phyloP scores from a whole-genome alignment of 2,113 vertebrate species.

The Notothenia rossii region DNA sequence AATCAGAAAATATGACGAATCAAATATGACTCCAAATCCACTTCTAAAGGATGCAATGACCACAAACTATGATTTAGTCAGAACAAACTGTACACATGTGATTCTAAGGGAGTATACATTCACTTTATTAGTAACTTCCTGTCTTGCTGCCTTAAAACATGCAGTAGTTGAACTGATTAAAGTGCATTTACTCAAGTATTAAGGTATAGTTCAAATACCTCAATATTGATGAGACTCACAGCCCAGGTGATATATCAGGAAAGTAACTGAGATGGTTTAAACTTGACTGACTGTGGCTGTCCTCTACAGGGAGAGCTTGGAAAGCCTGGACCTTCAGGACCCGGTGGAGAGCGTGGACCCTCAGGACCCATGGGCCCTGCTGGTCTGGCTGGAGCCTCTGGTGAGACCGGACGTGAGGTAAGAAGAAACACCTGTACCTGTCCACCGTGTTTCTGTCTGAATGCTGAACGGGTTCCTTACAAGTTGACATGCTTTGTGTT shows the following conservation, averaged over 20 bases:
- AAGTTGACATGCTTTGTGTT: conserved; percentile 16
- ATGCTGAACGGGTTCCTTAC: neutral
- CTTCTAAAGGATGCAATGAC: neutral
- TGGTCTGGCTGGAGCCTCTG: conserved; percentile 92
- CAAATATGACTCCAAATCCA: conserved; percentile 7
- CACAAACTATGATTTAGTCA: neutral
- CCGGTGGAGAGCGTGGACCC: conserved; percentile 93
- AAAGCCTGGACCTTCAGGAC: conserved; percentile 91
- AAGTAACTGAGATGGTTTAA: neutral
- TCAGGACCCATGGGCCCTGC: conserved; percentile 94
- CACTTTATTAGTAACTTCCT: neutral
- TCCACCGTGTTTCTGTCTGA: neutral
- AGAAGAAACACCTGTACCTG: conserved; percentile 6
- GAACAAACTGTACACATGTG: neutral
- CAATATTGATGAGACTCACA: no score
- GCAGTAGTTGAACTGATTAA: neutral
- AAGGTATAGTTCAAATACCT: no score
- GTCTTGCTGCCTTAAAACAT: neutral
- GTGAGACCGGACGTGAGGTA: conserved; percentile 97
- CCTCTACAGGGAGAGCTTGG: conserved; percentile 90
- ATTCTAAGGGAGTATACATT: neutral
- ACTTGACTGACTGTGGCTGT: conserved; percentile 17
- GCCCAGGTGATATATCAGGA: neutral
- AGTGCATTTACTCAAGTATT: no score
- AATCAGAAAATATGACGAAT: neutral